phyloP scores from a whole-genome alignment of 2,797 vertebrate genomes.

The Ctenosaura bakeri region DNA sequence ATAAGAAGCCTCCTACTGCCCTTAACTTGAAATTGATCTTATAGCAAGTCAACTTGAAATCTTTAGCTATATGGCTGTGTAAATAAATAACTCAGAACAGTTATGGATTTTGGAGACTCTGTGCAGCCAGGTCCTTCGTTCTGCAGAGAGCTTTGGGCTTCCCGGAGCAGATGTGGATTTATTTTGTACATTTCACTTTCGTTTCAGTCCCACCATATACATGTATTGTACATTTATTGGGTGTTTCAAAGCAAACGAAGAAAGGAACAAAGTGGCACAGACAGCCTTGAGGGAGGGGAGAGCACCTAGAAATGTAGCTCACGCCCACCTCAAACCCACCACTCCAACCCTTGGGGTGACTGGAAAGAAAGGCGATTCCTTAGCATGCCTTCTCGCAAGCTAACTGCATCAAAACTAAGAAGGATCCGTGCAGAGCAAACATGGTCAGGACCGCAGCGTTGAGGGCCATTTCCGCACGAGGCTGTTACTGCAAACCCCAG shows the following conservation, averaged over 20 bases:
- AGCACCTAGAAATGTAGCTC: background rate
- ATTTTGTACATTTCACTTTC: background rate
- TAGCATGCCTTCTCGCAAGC: background rate
- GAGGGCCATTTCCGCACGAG: no score
- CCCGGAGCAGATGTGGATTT: background rate
- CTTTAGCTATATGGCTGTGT: background rate
- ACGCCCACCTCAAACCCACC: background rate
- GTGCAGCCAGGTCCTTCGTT: no score
- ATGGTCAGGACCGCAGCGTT: background rate
- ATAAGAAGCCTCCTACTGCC: no score
- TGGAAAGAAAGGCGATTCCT: background rate
- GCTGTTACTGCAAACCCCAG: no score
- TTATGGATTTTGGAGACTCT: no score
- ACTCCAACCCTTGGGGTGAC: background rate
- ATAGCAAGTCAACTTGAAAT: no score
- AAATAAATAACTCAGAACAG: background rate
- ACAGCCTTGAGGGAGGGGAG: background rate
- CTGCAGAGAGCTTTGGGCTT: background rate
- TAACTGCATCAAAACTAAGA: background rate
- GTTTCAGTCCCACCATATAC: background rate
- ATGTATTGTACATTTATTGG: background rate
- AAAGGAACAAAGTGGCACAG: no score
- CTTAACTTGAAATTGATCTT: no score
- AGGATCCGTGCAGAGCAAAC: background rate
- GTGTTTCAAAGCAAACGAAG: background rate